These are phyloP conservation scores for Clarias laeviceps DNA, from an alignment of 2,797 vertebrate genomes.

Conservation along the genomic window DNA sequence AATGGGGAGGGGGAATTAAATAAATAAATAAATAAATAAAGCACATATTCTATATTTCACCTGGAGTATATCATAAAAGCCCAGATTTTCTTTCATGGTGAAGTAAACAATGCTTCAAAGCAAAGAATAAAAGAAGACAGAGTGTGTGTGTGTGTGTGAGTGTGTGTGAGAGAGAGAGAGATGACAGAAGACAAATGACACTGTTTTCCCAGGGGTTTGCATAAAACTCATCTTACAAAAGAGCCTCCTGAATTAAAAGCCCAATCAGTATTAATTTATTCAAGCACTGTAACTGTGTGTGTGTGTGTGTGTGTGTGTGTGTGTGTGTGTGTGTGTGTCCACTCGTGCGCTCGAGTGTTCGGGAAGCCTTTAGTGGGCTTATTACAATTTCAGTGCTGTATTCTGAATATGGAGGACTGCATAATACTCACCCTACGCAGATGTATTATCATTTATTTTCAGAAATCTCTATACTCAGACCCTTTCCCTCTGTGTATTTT, in stretches of 20 bases:
- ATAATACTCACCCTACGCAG: conserved; percentile 9
- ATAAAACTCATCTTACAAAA: conserved; percentile 48
- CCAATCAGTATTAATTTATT: conserved; percentile 55
- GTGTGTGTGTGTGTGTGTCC: conserved; percentile 21
- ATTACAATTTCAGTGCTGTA: conserved; percentile 31
- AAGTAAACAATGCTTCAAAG: conserved; percentile 45
- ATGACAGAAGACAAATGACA: conserved; percentile 38
- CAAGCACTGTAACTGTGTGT: conserved; percentile 28
- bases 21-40: neutral
- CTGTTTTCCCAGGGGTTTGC: conserved; percentile 31
- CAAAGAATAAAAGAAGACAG: conserved; percentile 24
- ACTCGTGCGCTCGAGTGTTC: conserved; percentile 13
- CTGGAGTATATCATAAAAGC: conserved; percentile 1
- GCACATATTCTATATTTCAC: neutral
- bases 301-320: neutral
- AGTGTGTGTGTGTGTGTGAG: neutral
- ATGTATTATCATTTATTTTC: neutral
- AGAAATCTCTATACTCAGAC: neutral
- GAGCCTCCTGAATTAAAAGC: conserved; percentile 40
- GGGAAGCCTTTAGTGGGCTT: neutral
- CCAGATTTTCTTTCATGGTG: conserved; percentile 11
- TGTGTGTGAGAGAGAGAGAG: neutral
- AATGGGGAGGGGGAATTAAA: too few species aligned
- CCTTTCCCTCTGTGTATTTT: neutral
- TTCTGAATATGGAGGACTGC: neutral